Conservation (phyloP, 2,888 invertebrate species). For the Caenorhabditis sulstoni region DNA sequence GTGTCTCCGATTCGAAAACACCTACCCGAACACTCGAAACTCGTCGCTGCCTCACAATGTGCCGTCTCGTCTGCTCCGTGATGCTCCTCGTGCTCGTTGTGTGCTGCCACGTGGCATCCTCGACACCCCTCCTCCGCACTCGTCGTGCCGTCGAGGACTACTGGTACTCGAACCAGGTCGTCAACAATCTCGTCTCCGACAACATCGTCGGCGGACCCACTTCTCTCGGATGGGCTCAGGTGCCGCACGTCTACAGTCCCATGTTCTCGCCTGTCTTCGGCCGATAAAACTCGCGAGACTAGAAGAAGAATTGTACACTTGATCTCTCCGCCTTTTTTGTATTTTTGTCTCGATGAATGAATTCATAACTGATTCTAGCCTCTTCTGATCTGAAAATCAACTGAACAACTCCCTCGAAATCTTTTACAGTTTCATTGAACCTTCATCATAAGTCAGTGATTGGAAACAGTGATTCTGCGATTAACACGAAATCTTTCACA, state of each 20-base stretch:
- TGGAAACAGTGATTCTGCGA: no score
- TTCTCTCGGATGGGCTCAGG: conserved; percentile 56
- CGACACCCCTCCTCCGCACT: neutral
- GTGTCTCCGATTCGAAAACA: no score
- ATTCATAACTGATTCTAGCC: no score
- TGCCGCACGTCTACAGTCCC: conserved; percentile 52
- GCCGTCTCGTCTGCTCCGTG: neutral
- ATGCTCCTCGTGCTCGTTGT: neutral
- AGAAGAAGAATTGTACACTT: no score
- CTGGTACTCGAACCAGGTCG: conserved; percentile 39
- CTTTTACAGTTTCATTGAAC: no score
- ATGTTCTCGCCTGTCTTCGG: conserved; percentile 59
- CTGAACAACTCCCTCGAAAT: no score
- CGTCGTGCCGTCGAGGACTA: conserved; percentile 42
- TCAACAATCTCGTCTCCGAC: conserved; percentile 44
- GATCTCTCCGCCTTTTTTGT: no score
- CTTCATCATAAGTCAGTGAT: no score
- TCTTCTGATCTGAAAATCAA: no score
- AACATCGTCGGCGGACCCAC: conserved; percentile 49
- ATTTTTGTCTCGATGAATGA: no score
- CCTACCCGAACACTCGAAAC: no score
- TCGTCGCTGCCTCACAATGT: neutral
- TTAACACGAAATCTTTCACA: no score
- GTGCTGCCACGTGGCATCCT: neutral
- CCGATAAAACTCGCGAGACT: neutral